Conservation (phyloP, 2,113 vertebrate genomes). For the Falcunculus frontatus region DNA sequence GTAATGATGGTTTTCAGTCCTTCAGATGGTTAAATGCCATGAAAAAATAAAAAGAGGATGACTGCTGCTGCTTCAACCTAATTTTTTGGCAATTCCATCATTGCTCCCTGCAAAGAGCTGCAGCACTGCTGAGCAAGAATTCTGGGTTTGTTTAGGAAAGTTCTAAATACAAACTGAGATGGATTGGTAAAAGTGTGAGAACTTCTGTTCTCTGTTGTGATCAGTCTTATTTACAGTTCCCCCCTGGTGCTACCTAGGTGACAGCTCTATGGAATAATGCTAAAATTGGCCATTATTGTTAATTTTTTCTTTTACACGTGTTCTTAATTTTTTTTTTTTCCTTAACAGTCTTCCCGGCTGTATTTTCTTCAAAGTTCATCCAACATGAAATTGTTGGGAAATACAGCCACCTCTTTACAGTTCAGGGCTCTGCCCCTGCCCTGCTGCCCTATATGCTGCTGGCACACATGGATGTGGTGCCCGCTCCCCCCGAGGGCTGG, state of each 20-base stretch:
- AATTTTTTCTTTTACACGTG: background rate
- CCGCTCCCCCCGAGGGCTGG: slow-evolving; percentile 85
- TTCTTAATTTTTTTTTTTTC: background rate
- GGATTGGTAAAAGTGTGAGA: background rate
- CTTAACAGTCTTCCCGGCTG: slow-evolving; percentile 83
- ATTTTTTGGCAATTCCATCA: background rate
- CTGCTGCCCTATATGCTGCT: slow-evolving; percentile 87
- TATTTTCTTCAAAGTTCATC: slow-evolving; percentile 86
- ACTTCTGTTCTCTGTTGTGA: background rate
- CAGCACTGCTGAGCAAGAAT: background rate
- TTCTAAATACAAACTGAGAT: background rate
- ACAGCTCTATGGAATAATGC: background rate
- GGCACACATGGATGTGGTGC: slow-evolving; percentile 93
- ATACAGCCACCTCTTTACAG: slow-evolving; percentile 88
- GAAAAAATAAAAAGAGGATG: background rate
- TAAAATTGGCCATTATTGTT: background rate
- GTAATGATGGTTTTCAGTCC: background rate
- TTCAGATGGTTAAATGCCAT: background rate
- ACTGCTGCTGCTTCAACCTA: background rate
- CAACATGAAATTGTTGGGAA: slow-evolving; percentile 82
- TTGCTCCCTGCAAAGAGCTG: background rate
- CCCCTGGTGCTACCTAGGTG: background rate
- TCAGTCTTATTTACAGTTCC: background rate
- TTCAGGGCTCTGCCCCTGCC: slow-evolving; percentile 76
- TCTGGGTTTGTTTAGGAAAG: background rate